phyloP scores from a whole-genome alignment of 2,113 vertebrate species.

The Danio rerio region GRCz12tu NC_133185.1:24106501-24107000 shows the following conservation, averaged over 20 bases:
- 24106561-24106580: neutral
- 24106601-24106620: neutral
- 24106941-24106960: constrained; percentile 73
- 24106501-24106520: neutral
- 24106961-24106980: neutral
- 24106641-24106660: neutral
- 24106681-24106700: neutral
- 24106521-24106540: neutral
- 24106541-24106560: too few relatives aligned
- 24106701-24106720: neutral
- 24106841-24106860: constrained; percentile 66
- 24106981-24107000: neutral
- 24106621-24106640: neutral
- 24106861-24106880: constrained; percentile 62
- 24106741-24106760: constrained; percentile 57
- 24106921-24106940: constrained; percentile 67
- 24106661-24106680: neutral
- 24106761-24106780: constrained; percentile 56
- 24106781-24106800: constrained; percentile 44
- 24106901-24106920: constrained; percentile 71
- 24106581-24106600: neutral
- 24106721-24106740: neutral
- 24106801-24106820: constrained; percentile 65
- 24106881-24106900: constrained; percentile 65
- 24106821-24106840: constrained; percentile 64